These are phyloP conservation scores for Ammodytes dubius DNA, from an alignment of 2,113 vertebrate species.

Conservation along the genomic window DNA sequence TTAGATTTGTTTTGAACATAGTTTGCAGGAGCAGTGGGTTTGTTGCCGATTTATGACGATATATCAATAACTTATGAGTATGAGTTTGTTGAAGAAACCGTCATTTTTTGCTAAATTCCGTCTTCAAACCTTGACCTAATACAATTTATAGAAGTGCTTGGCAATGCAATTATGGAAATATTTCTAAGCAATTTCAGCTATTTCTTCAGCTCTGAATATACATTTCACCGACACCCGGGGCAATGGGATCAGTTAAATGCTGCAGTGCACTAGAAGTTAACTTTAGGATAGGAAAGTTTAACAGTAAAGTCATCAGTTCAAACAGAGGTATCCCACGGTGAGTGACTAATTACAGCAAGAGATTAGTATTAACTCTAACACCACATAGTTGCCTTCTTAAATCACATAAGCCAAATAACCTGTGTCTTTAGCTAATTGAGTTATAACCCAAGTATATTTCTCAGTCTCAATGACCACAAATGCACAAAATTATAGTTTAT, in stretches of 20 bases:
- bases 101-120: constrained; percentile 14
- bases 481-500: neutral
- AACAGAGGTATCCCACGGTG: neutral
- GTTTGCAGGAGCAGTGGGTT: neutral
- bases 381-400: neutral
- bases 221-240: neutral
- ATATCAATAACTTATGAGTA: constrained; percentile 30
- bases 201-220: neutral
- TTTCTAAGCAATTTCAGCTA: constrained; percentile 11
- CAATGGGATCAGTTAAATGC: constrained; percentile 1
- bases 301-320: constrained; percentile 11
- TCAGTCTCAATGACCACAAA: neutral
- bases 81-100: neutral
- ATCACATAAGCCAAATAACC: neutral
- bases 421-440: neutral
- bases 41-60: constrained; percentile 1
- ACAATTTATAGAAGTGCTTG: constrained; percentile 30
- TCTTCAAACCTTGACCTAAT: constrained; percentile 4
- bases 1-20: neutral
- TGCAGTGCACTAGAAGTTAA: constrained; percentile 23
- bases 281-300: too few relatives aligned
- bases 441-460: neutral
- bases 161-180: constrained; percentile 42
- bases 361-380: neutral
- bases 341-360: neutral